Conservation (phyloP, 2,113 vertebrate genomes). For the Tor tambroides region DNA sequence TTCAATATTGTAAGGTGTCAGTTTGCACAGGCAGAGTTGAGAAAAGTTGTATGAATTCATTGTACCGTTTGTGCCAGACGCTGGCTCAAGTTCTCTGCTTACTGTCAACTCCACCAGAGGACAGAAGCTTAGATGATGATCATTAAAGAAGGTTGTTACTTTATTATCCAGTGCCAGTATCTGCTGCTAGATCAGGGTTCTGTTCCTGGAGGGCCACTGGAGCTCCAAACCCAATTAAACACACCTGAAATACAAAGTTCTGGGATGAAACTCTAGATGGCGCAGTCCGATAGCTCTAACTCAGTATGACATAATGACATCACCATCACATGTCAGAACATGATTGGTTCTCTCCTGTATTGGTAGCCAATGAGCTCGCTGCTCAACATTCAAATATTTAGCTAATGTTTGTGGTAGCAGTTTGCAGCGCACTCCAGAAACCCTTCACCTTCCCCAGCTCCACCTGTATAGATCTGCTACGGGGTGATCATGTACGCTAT, state of each 20-base stretch:
- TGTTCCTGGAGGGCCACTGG: neutral
- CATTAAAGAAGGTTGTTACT: neutral
- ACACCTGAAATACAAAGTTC: neutral
- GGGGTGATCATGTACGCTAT: too few relatives aligned
- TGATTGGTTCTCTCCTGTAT: too few relatives aligned
- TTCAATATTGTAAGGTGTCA: neutral
- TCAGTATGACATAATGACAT: too few relatives aligned
- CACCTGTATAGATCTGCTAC: too few relatives aligned
- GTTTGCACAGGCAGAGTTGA: neutral
- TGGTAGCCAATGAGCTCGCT: too few relatives aligned
- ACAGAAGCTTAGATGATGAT: neutral
- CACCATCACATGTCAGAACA: too few relatives aligned
- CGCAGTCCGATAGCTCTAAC: too few relatives aligned
- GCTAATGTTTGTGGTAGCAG: too few relatives aligned
- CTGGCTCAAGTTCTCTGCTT: conserved; percentile 8
- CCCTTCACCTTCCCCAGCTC: too few relatives aligned
- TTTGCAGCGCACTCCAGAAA: too few relatives aligned
- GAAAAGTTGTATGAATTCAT: neutral
- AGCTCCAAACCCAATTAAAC: neutral
- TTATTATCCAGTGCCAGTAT: neutral
- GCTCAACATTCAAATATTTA: too few relatives aligned
- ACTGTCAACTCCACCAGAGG: neutral
- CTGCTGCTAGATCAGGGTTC: neutral
- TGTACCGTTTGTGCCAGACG: neutral
- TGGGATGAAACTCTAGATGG: too few relatives aligned